Evolutionary conservation across 2,113 vertebrate species (phyloP), one percentile per base, ranked within the genome.

Genomic region (Chlamydotis undulata): DNA sequence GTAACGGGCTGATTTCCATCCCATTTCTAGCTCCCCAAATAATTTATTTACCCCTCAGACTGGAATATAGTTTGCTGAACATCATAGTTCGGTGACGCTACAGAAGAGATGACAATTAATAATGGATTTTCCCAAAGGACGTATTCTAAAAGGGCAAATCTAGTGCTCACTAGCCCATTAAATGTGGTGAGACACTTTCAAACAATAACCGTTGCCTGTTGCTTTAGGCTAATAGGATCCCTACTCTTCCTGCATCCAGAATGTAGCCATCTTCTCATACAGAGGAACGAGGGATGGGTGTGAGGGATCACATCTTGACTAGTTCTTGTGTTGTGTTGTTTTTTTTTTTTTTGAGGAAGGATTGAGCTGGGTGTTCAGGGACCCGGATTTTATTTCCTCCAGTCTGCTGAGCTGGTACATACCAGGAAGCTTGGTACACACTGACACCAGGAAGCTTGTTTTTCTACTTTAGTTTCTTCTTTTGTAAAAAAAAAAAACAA

Each of bases 101-200:
- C 59, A 73, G 87, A 82, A 83, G 50, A 89, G 70, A 92, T 69
- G 50, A 80, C 50, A 85, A 93, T 93, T 94, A 94, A 85, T 87
- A 94, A 93, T 93, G 81, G 55, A 89, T 94, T 89, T 83, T 79
- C 94, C 83, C 86, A 77, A 82, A 79, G 53, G 81, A 87, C 19
- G 49, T 81, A 74, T 93, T 96, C 95, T 94, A 73, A 93, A 95
- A 96, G 94, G 94, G 87, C 77, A 94, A 87, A 79, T 93, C 33
- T 85, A 65, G 69, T 61, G 37, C 70, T 91, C 69, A 26, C 31
- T 57, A 65, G 77, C 57, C 91, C 81, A 79, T 87, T 89, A 87
- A 91, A 94, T 87, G 41, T 49, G 56, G 50, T 64, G 75, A 94
- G 77, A 79, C n/a, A 37, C 91, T 89, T 94, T 85, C 67, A 91